These are phyloP conservation scores for Elysia crispata DNA, from an alignment of 2,888 invertebrate species.

Conservation along the genomic window DNA sequence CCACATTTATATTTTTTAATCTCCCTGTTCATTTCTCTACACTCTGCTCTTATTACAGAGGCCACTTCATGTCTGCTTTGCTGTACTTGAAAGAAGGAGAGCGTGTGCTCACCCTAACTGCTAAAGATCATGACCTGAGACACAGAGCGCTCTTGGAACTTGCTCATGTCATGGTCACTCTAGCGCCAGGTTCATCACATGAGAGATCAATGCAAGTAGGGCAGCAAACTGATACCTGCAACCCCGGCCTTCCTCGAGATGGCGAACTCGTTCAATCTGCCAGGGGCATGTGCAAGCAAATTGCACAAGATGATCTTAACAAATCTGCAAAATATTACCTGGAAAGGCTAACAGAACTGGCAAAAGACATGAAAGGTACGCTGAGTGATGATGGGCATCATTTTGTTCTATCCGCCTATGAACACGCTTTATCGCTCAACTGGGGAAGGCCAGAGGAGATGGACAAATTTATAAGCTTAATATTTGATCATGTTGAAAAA, in stretches of 20 bases:
- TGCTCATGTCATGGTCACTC: slow-evolving; percentile 23
- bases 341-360: background rate
- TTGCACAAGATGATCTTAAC: background rate
- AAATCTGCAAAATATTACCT: slow-evolving; percentile 20
- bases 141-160: background rate
- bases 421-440: slow-evolving; percentile 31
- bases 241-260: background rate
- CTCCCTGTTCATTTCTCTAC: background rate
- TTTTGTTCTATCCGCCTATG: background rate
- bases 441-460: slow-evolving; percentile 19
- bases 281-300: background rate
- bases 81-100: slow-evolving; percentile 29
- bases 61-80: slow-evolving; percentile 11
- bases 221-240: background rate
- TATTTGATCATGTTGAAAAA: background rate
- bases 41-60: slow-evolving; percentile 2
- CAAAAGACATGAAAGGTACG: slow-evolving; percentile 7
- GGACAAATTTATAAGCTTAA: background rate
- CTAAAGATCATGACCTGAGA: slow-evolving; percentile 38
- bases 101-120: slow-evolving; percentile 15
- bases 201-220: background rate
- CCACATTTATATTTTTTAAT: background rate
- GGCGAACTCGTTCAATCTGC: background rate
- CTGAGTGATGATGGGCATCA: slow-evolving; percentile 35
- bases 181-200: slow-evolving; percentile 1